Base-by-base conservation (phyloP, 1,140 invertebrate genomes). In the Heliothis subflexa region DNA sequence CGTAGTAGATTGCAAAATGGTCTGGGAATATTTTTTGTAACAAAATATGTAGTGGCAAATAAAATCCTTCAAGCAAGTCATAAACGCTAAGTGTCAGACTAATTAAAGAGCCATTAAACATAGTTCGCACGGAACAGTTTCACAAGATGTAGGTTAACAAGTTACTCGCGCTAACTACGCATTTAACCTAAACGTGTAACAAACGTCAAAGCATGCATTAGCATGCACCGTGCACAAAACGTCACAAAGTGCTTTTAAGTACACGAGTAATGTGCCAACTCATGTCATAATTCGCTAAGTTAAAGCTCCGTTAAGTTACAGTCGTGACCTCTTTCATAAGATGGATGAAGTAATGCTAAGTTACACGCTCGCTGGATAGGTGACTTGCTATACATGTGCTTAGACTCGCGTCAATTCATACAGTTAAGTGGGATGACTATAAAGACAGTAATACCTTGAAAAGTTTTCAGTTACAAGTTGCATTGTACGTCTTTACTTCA, bases 71-170 rank as follows among this genome's bases (percentile, higher is more conserved):
- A 7, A 55, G 2, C 54, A 18, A 16, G 16, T 55, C 16, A 55
- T 55, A 16, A 55, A 50, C 11, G 16, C 14, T 52, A 14, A 21
- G 3, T 9, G 33, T 18, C 64, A 50, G 25, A 28, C 66, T 52
- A 50, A 70, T 70, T 70, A 70, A 12, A 70, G 16, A 28, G 47
- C 50, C 28, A 68, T 68, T 68, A 68, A 40, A 28, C 64, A 50
- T 28, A 50, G 18, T 68, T 28, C 47, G 14, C 47, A 21, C 18
- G 14, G 9, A 52, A 28, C 66, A 28, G 16, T 50, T 52, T 70
- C 12, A 25, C 52, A 50, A 28, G 66, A 70, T 52, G 13, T 70
- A 14, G 66, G 66, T 70, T 16, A 70, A 52, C 47, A 14, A 52
- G 66, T 11, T 9, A 25, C 47, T 68, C 47, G 7, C 16, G 2